phyloP scores from a whole-genome alignment of 2,797 vertebrate species.

The Syngnathus rostellatus region DNA sequence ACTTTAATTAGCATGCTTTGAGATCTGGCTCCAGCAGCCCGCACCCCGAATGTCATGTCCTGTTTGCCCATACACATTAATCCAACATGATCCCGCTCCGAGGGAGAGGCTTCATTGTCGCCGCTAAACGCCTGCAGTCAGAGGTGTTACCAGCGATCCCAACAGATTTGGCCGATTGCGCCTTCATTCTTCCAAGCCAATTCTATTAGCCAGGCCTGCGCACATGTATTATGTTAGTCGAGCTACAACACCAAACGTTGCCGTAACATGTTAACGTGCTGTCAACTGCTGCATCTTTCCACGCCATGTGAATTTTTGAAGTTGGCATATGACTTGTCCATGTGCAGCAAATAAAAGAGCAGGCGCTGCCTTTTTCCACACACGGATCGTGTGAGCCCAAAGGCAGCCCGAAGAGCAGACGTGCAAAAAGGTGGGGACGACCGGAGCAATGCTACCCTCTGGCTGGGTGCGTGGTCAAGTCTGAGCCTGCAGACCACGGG shows the following conservation, averaged over 20 bases:
- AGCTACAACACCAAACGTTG: background rate
- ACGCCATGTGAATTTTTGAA: background rate
- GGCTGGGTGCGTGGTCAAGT: conserved; percentile 67
- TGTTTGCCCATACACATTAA: conserved; percentile 48
- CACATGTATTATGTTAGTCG: background rate
- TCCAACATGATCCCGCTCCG: conserved; percentile 51
- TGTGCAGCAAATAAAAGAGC: background rate
- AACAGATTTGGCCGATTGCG: conserved; percentile 64
- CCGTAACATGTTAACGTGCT: background rate
- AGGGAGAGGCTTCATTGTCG: conserved; percentile 63
- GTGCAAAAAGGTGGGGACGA: conserved; percentile 32
- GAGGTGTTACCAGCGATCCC: conserved; percentile 60
- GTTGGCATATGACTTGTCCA: background rate
- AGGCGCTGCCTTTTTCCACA: background rate
- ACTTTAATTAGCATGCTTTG: conserved; percentile 59
- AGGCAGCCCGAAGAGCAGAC: conserved; percentile 27
- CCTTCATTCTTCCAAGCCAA: conserved; percentile 23
- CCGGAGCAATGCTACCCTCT: conserved; percentile 59
- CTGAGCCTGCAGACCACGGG: conserved; percentile 66
- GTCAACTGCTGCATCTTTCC: background rate
- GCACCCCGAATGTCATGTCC: conserved; percentile 26
- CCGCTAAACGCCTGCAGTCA: conserved; percentile 60
- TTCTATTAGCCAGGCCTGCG: background rate
- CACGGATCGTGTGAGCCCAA: background rate
- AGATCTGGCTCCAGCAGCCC: conserved; percentile 10